These are phyloP conservation scores for Phyllotreta striolata DNA, from an alignment of 2,888 invertebrate species.

Conservation along the genomic window DNA sequence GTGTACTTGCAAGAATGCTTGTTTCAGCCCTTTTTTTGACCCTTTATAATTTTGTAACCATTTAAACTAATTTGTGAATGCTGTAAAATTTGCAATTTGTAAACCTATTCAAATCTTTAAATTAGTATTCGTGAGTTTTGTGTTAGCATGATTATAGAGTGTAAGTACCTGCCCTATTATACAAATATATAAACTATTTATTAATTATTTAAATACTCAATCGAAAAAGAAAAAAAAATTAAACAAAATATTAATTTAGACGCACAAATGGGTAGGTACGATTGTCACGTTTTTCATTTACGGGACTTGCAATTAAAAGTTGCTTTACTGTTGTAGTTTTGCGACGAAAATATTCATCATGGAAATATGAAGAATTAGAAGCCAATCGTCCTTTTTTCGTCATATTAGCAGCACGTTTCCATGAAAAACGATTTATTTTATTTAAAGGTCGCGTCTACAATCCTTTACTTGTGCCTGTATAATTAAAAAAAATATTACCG, in stretches of 20 bases:
- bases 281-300: neutral
- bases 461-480: neutral
- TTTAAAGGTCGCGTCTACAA: constrained; percentile 36
- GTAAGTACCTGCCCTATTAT: neutral
- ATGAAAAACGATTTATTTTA: constrained; percentile 35
- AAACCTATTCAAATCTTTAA: neutral
- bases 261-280: neutral
- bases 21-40: no score
- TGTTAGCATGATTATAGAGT: constrained; percentile 2
- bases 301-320: neutral
- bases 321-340: constrained; percentile 2
- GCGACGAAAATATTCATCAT: constrained; percentile 24
- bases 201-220: constrained; percentile 1
- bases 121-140: neutral
- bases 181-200: neutral
- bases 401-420: constrained; percentile 31
- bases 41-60: neutral
- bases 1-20: neutral
- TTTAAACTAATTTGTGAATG: neutral
- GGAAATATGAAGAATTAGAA: constrained; percentile 35
- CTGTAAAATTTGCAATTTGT: neutral
- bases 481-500: no score
- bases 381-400: constrained; percentile 43
- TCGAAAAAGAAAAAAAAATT: neutral
- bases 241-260: neutral